Conservation (phyloP, 1,140 invertebrate species). For the Penaeus indicus region DNA sequence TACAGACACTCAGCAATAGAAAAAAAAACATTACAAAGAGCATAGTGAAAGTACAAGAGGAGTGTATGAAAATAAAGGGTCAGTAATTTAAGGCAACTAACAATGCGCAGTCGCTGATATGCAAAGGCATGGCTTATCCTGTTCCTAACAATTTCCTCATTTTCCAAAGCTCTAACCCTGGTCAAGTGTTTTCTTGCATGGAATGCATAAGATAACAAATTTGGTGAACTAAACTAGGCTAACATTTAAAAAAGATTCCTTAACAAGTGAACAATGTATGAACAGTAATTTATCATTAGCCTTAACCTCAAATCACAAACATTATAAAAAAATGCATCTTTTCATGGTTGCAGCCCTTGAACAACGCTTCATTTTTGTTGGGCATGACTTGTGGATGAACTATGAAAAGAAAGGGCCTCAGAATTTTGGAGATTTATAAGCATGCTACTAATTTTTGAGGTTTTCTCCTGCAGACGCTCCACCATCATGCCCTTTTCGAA, state of each 20-base stretch:
- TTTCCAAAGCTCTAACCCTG: neutral
- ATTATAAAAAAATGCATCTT: no score
- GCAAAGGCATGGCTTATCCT: slow-evolving; percentile 31
- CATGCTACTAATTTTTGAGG: slow-evolving; percentile 90
- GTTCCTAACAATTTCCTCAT: slow-evolving; percentile 8
- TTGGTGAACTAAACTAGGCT: no score
- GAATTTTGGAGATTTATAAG: slow-evolving; percentile 87
- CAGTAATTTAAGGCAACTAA: slow-evolving; percentile 36
- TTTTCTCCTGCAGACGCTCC: slow-evolving; percentile 88
- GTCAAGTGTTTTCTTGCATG: no score
- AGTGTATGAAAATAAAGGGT: slow-evolving; percentile 28
- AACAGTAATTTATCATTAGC: no score
- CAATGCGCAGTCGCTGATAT: slow-evolving; percentile 33
- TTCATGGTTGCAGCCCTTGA: neutral
- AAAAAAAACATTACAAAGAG: slow-evolving; percentile 29
- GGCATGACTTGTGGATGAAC: slow-evolving; percentile 42
- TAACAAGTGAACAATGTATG: no score
- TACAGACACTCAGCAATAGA: slow-evolving; percentile 20
- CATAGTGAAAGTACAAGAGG: slow-evolving; percentile 40
- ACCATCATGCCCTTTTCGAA: slow-evolving; percentile 93
- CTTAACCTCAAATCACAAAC: no score
- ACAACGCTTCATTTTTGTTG: slow-evolving; percentile 40
- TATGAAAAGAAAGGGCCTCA: slow-evolving; percentile 26
- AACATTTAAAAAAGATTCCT: no score
- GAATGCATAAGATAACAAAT: no score